Evolutionary conservation across 2,888 invertebrate species (phyloP), one percentile per base, ranked within the genome.

Genomic region (Macropis europaea): DNA sequence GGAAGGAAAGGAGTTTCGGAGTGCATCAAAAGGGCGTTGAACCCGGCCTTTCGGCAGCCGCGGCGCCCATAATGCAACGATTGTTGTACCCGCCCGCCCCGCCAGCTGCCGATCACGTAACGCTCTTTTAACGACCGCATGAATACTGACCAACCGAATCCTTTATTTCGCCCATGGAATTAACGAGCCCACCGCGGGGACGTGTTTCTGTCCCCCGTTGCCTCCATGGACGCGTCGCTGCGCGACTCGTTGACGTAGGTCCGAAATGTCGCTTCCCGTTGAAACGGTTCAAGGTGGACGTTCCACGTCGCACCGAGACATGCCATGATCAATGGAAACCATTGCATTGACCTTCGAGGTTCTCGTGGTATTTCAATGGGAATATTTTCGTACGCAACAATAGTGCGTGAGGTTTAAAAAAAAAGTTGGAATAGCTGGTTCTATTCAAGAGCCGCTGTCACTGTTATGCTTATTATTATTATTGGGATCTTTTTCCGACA

Each of bases 1-100:
- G 81, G 76, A 79, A 78, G 81, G 77, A 79, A 77, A 81, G 83
- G 86, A 86, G 87, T 88, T 87, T 88, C 88, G 86, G 87, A 89
- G 89, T 88, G 88, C 87, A 88, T 87, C 88, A 86, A 85, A 84
- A 85, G 89, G 89, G 68, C 89, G 85, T 88, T 89, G 89, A 89
- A 89, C 89, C 82, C 87, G 56, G 79, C 79, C 76, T 85, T 85
- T 86, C 82, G 84, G 82, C 83, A 83, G 83, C 76, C 82, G 75
- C 83, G 80, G 81, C 83, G 77, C 73, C 77, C 73, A 73, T 77
- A 81, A 82, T 82, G 73, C 79, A 77, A 82, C 84, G 77, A 83
- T 83, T 77, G 72, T 82, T 73, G 64, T 62, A 60, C 66, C 64
- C 67, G 38, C 50, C 52, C 38, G 24, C 22, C 45, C 19, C 54